Base-by-base conservation (phyloP, 2,888 invertebrate species). In the Phlogophora meticulosa region DNA sequence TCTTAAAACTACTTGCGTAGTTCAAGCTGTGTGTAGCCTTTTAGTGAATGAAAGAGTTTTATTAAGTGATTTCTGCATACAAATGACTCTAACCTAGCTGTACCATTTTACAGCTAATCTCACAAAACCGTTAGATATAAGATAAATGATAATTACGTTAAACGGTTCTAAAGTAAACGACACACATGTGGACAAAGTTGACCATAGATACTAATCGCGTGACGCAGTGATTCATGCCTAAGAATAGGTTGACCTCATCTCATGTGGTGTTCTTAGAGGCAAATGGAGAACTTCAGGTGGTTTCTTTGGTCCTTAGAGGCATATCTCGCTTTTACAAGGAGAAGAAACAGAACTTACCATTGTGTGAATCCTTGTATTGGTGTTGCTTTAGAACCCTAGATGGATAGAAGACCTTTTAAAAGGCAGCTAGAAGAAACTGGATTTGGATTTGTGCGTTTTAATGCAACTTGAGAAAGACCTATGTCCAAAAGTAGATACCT, bases 121-220 rank as follows among this genome's bases (percentile, higher is more conserved):
- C 7, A n/a, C 5, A 24, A 46, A 65, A 17, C 69, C 67, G 75
- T 74, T 69, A 48, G 7, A 24, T 34, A 32, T 9, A 15, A 17
- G 7, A 9, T 9, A 36, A 58, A 15, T 32, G 22, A 43, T 68
- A 43, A 66, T 40, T 40, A 52, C 52, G 46, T 66, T 53, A 15
- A 28, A 38, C 32, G 38, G 28, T 36, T 55, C 17, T 59, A 60
- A 51, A 60, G 49, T 71, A 77, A 77, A 77, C 72, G 15, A 61
- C 49, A 60, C 72, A 72, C 43, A 72, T 72, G 72, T 55, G 42
- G 5, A 40, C 28, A 45, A 38, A 46, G 15, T 58, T 71, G 48
- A 24, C 58, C 53, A 51, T 58, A 58, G 59, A 48, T 7, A 28
- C 51, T 32, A 32, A 71, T 28, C 28, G 55, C 36, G 43, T n/a